phyloP scores from a whole-genome alignment of 2,888 invertebrate species.

The Candidula unifasciata region DNA sequence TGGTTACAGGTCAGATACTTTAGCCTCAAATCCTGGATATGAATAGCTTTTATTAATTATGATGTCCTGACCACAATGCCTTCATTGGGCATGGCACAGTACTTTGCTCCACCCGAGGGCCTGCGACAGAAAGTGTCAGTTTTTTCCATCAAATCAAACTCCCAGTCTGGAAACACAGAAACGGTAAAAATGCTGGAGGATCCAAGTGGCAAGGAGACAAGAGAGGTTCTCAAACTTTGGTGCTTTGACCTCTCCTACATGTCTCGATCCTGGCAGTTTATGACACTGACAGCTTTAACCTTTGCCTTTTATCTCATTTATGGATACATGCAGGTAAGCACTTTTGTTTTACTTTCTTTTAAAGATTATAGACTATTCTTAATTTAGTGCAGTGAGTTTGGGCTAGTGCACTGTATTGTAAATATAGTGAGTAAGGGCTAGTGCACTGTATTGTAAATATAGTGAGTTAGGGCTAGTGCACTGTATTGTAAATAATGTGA shows the following conservation, averaged over 20 bases:
- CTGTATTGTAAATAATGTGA: no score
- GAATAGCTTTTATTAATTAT: not conserved
- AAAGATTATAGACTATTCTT: not conserved
- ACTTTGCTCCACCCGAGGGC: conserved; percentile 31
- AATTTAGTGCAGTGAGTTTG: not conserved
- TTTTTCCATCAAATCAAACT: conserved; percentile 38
- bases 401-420: no score
- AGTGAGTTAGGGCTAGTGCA: no score
- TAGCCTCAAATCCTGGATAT: not conserved
- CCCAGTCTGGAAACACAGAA: conserved; percentile 14
- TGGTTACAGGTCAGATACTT: not conserved
- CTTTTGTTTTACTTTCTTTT: not conserved
- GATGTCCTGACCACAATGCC: conserved; percentile 7
- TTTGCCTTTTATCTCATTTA: conserved; percentile 93
- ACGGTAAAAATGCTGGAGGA: conserved; percentile 40
- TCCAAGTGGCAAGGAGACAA: conserved; percentile 37
- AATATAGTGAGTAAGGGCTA: no score
- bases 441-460: no score
- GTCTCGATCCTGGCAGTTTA: conserved; percentile 85
- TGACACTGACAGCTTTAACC: conserved; percentile 87
- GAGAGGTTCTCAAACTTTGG: conserved; percentile 79
- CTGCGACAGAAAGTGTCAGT: conserved; percentile 40
- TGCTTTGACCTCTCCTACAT: conserved; percentile 86
- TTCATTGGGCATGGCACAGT: conserved; percentile 26
- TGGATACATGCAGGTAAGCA: conserved; percentile 86